Evolutionary conservation across 2,888 invertebrate genomes (phyloP), one percentile per base, ranked within the genome.

Genomic region (Pammene aurita): DNA sequence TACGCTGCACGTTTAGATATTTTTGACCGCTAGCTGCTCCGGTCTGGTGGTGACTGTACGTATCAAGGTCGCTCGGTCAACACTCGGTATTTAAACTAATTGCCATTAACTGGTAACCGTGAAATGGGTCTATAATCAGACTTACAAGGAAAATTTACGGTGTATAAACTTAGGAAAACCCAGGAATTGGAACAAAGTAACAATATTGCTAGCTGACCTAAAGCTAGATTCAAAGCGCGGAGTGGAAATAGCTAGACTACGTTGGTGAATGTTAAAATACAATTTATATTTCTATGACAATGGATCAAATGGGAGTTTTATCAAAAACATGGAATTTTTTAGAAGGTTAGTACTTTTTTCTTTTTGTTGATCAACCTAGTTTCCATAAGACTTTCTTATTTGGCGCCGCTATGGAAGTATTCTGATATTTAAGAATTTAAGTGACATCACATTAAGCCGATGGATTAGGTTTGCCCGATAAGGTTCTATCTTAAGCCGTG

Each of bases 31-130:
- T n/a, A n/a, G n/a, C 26, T 26, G 26, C 26, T 26, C 26, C 26
- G 26, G 1, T 26, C 26, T 26, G 2, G 26, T 26, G 26, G 26
- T 26, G 26, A 26, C 4, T 26, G 26, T 34, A 41, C 34, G 14
- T 26, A 7, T 42, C 66, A 60, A 58, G 66, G 66, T 60, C 52
- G 52, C 58, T 34, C 58, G 58, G 68, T 69, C 64, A 69, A 64
- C 38, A 69, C 13, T 54, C 44, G 14, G 44, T 44, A 35, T 64
- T 65, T 48, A 48, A 65, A 56, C 46, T 18, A 41, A 41, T 38
- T 48, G 65, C 60, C 65, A 69, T 65, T 69, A 69, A 55, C 68
- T 68, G 18, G 46, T 41, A 55, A n/a, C 64, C 65, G 69, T 65
- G 58, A 60, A 64, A 60, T 54, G 10, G 16, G 38, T 65, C 54